These are phyloP conservation scores for Andrena cerasifolii DNA, from an alignment of 1,140 invertebrate genomes.

Conservation along the genomic window DNA sequence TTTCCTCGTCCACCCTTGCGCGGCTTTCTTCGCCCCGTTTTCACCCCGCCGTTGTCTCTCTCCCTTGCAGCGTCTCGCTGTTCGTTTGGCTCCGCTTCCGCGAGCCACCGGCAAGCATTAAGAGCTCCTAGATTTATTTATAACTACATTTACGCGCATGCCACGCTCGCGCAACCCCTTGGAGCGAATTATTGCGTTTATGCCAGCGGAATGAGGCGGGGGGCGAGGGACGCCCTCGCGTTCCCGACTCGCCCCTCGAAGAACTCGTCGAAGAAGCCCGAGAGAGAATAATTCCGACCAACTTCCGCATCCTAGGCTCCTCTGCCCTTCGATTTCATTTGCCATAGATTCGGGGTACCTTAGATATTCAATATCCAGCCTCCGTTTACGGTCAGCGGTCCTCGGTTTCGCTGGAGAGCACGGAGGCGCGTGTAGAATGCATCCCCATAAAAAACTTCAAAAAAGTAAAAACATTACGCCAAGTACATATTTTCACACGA, in stretches of 20 bases:
- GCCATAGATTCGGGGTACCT: no score
- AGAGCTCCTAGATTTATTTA: slow-evolving; percentile 83
- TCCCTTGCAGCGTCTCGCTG: slow-evolving; percentile 16
- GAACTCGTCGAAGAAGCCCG: slow-evolving; percentile 12
- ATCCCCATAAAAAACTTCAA: no score
- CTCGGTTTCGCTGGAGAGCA: no score
- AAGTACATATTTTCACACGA: no score
- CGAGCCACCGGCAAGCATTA: slow-evolving; percentile 75
- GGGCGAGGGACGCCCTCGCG: slow-evolving; percentile 9
- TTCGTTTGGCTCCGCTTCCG: slow-evolving; percentile 52
- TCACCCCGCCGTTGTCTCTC: background rate
- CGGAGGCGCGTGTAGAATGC: no score
- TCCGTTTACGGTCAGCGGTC: no score
- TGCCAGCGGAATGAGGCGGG: slow-evolving; percentile 51
- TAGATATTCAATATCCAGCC: no score
- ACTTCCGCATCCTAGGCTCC: background rate
- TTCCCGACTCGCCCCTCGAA: background rate
- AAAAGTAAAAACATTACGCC: no score
- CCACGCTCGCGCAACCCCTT: slow-evolving; percentile 73
- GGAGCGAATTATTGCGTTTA: slow-evolving; percentile 81
- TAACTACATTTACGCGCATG: slow-evolving; percentile 83
- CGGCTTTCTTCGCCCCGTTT: slow-evolving; percentile 26
- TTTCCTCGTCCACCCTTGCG: slow-evolving; percentile 10
- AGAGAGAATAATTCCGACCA: slow-evolving; percentile 4
- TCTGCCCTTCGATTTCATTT: background rate